Evolutionary conservation across 1,140 invertebrate genomes (phyloP).

Genomic region (Diorhabda elongata): DNA sequence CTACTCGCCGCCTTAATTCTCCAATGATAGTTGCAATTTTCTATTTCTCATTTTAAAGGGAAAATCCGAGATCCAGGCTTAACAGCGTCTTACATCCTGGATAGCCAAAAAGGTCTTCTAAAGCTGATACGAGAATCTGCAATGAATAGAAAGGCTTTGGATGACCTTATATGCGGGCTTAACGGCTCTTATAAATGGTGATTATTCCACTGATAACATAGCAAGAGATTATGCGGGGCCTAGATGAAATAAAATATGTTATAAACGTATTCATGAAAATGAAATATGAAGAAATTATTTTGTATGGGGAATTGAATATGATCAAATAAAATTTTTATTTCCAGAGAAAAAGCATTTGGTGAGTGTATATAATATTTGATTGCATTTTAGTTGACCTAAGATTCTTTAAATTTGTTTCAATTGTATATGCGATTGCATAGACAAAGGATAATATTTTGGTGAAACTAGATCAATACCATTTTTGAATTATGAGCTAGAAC

Average conservation of each 20-base stretch:
- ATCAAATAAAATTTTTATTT: too few species aligned
- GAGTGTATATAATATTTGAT: too few species aligned
- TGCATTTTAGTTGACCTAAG: too few species aligned
- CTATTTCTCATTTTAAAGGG: background rate
- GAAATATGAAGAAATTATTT: too few species aligned
- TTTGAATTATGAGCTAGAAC: too few species aligned
- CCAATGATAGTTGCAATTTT: background rate
- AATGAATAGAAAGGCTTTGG: background rate
- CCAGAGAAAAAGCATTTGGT: too few species aligned
- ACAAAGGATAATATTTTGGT: too few species aligned
- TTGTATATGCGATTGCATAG: too few species aligned
- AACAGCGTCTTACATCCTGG: background rate
- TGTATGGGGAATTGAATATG: too few species aligned
- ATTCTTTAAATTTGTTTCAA: too few species aligned
- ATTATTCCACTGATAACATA: background rate
- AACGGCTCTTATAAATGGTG: background rate
- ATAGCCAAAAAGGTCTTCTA: background rate
- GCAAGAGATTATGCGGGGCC: background rate
- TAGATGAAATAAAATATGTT: background rate
- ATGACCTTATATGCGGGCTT: conserved; percentile 1
- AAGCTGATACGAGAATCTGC: background rate
- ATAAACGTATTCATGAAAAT: background rate
- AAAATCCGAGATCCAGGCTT: background rate
- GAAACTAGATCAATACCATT: too few species aligned
- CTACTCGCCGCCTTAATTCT: background rate